Base-by-base conservation (phyloP, 2,797 vertebrate genomes). In the Lepus oiostolus region DNA sequence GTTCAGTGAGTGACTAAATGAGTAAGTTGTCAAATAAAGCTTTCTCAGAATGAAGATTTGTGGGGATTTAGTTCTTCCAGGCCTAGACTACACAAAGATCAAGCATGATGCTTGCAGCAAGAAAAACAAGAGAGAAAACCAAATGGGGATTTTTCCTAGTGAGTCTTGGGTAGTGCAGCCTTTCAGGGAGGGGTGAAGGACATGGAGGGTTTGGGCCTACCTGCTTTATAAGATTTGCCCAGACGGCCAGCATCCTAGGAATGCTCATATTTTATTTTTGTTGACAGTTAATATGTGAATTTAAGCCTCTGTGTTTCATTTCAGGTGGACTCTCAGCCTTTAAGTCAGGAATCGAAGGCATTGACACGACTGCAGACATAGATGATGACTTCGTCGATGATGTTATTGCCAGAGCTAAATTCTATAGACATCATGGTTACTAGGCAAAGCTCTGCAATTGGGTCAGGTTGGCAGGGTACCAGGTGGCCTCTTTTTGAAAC, bases 311-410 rank as follows among this genome's bases (percentile, higher is more conserved):
- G 35, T 85, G 62, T 88, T 96, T 96, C 26, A 2, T 97, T 98
- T 81, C 90, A 98, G 98, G 98, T 88, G 98, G 98, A 42, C 96
- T 98, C 94, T 95, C 92, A 62, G 98, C 97, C 89, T 98, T 97
- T 74, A 98, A 97, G 0, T 91, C 85, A 35, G 98, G 97, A 84
- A 0, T 80, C 2, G 52, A 54, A 11, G 85, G 95, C 0, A 88
- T 97, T 65, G 91, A 0, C 52, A 93, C 14, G 32, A 97, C 90
- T 0, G 54, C 1, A 7, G 94, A 83, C 47, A 96, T 93, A 95
- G 97, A 98, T 26, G 0, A 63, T 30, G 96, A 97, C 76, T 97
- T 94, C 1, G 58, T 80, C 21, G 50, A 97, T 4, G 97, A 98
- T 0, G 62, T 97, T 52, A 50, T 97, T 30, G 97, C 95, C n/a